Percentiles rank a stretch among this genome's conserved stretches.
These are phyloP conservation scores for Apaloderma vittatum DNA, from an alignment of 2,113 vertebrate genomes.

Conservation along the genomic window DNA sequence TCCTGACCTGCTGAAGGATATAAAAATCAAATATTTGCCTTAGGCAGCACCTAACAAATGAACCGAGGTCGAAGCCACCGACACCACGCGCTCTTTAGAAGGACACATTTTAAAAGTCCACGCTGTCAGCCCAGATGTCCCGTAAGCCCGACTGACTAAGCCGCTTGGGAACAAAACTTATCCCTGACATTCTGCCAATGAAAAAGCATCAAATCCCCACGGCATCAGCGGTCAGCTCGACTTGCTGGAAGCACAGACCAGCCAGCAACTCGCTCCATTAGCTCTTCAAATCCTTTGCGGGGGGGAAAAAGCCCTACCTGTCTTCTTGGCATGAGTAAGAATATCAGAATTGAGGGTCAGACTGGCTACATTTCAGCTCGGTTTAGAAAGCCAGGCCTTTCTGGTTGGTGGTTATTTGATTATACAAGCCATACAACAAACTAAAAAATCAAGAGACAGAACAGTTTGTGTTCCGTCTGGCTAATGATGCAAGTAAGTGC, in stretches of 20 bases:
- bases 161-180: slow-evolving; percentile 22
- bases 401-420: neutral
- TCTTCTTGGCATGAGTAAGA: neutral
- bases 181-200: slow-evolving; percentile 23
- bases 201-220: neutral
- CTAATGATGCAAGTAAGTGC: slow-evolving; percentile 39
- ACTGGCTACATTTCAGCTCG: neutral
- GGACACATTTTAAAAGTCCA: neutral
- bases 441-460: neutral
- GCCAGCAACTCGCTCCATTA: neutral
- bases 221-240: neutral
- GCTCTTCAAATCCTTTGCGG: neutral
- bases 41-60: neutral
- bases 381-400: neutral
- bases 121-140: neutral
- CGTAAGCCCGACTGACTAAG: neutral
- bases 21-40: neutral
- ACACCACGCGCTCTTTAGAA: neutral
- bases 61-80: neutral
- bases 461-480: slow-evolving; percentile 55
- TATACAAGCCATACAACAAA: neutral
- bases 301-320: neutral
- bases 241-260: neutral
- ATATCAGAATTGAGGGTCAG: neutral
- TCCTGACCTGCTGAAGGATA: neutral